Evolutionary conservation across 2,113 vertebrate species (phyloP).

Genomic region (Fukomys damarensis): DNA sequence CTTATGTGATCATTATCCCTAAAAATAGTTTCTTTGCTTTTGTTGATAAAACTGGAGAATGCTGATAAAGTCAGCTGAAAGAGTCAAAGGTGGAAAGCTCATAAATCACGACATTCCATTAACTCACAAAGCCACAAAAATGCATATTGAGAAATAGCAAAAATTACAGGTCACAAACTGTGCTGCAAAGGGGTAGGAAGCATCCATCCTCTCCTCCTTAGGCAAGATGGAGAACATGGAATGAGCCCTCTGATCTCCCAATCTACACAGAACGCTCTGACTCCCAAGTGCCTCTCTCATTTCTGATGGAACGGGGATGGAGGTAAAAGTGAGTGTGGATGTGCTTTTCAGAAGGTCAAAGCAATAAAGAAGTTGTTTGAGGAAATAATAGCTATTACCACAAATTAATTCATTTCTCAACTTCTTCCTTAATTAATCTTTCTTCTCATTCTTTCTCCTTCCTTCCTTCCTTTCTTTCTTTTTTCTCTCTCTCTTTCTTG

Average conservation of each 20-base stretch:
- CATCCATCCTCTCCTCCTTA: conserved; percentile 72
- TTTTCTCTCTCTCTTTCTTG: not conserved
- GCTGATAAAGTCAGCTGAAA: conserved; percentile 83
- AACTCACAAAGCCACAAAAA: conserved; percentile 84
- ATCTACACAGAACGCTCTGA: conserved; percentile 41
- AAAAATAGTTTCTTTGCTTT: conserved; percentile 82
- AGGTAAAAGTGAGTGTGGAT: conserved; percentile 39
- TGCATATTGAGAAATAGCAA: conserved; percentile 85
- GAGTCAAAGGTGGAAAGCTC: conserved; percentile 70
- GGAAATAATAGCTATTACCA: not conserved
- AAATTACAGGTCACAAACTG: conserved; percentile 78
- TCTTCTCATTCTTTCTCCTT: not conserved
- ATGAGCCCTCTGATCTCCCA: conserved; percentile 27
- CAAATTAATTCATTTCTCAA: not conserved
- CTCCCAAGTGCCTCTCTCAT: conserved; percentile 6
- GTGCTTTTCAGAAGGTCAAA: not conserved
- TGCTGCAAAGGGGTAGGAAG: conserved; percentile 77
- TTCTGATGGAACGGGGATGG: conserved; percentile 35
- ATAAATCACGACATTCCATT: conserved; percentile 82
- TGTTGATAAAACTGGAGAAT: conserved; percentile 78
- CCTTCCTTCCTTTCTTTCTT: not conserved
- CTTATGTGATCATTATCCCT: conserved; percentile 62
- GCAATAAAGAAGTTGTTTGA: not conserved
- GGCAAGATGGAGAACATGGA: conserved; percentile 49
- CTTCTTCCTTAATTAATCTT: not conserved